Evolutionary conservation across 2,888 invertebrate species (phyloP).

Genomic region (Sepiola atlantica): DNA sequence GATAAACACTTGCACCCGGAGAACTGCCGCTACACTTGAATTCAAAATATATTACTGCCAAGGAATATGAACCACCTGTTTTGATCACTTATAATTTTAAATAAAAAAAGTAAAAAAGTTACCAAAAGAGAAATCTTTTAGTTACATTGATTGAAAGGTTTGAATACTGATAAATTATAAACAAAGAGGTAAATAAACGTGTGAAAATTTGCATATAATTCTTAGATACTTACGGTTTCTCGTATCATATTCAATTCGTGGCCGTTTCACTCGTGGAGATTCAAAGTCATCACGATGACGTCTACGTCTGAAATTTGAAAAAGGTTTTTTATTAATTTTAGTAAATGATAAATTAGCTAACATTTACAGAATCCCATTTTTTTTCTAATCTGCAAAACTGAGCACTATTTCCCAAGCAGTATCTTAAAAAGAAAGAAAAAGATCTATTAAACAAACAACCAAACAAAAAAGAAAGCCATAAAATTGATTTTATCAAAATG

Average conservation of each 20-base stretch:
- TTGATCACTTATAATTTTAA: no score
- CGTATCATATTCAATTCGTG: constrained; percentile 42
- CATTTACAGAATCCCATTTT: not conserved
- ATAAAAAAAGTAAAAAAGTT: no score
- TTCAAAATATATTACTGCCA: no score
- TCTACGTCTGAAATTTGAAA: constrained; percentile 40
- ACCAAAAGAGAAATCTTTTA: no score
- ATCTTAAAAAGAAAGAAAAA: not conserved
- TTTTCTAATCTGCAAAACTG: not conserved
- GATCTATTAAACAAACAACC: not conserved
- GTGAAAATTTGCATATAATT: no score
- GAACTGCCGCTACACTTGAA: no score
- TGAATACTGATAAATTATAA: no score
- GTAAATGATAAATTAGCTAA: not conserved
- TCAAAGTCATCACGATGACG: constrained; percentile 45
- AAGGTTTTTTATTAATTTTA: not conserved
- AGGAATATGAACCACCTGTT: no score
- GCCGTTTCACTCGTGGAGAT: constrained; percentile 35
- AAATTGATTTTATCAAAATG: not conserved
- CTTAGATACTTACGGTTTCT: constrained; percentile 23
- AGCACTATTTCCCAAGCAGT: no score
- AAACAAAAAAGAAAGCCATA: constrained; percentile 32
- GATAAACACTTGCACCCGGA: no score
- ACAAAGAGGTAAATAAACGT: no score
- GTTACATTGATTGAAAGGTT: no score